phyloP scores from a whole-genome alignment of 2,797 vertebrate species.

The Silurus aristotelis region DNA sequence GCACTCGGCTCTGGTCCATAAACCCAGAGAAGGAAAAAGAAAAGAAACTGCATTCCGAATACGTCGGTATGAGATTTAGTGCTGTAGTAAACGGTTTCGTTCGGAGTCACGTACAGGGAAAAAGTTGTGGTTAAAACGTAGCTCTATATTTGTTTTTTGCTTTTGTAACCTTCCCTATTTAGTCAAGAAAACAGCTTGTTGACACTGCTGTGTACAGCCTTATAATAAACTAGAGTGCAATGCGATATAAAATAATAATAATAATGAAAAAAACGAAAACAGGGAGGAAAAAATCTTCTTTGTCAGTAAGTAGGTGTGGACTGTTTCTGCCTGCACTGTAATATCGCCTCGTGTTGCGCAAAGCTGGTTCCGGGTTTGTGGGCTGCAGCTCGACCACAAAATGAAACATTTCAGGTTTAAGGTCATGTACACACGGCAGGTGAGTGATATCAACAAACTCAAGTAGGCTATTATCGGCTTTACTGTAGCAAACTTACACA shows the following conservation, averaged over 20 bases:
- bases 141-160: not conserved
- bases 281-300: not conserved
- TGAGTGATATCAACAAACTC: not conserved
- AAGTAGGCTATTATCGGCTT: not conserved
- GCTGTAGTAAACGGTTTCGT: not conserved
- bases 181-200: not conserved
- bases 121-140: not conserved
- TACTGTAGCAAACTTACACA: not conserved
- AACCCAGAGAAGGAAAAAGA: not conserved
- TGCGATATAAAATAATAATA: not conserved
- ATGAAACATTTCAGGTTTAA: conserved; percentile 30
- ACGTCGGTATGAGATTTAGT: not conserved
- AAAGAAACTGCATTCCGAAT: not conserved
- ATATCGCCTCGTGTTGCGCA: conserved; percentile 35
- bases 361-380: conserved; percentile 44
- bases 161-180: not conserved
- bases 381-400: conserved; percentile 46
- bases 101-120: too few relatives aligned
- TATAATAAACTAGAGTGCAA: not conserved
- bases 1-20: not conserved
- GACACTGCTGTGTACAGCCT: not conserved
- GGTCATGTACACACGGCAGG: not conserved
- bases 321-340: not conserved
- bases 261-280: not conserved
- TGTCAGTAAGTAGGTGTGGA: not conserved